Evolutionary conservation across 2,888 invertebrate species (phyloP), one percentile per base, ranked within the genome.

Genomic region (Xestobium rufovillosum): DNA sequence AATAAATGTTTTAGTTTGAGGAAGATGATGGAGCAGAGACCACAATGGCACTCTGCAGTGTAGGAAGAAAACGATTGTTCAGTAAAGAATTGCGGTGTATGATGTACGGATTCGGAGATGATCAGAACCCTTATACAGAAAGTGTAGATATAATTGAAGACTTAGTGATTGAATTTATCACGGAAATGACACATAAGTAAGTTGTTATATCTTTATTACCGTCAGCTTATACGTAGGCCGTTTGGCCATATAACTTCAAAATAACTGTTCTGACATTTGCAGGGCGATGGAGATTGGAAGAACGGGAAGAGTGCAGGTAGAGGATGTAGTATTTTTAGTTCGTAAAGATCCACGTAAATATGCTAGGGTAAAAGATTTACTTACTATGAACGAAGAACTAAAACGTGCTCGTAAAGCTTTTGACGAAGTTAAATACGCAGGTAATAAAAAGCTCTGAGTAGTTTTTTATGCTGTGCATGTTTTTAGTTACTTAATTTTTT

Each of bases 51-150:
- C 44, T 66, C 12, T 57, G 57, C 35, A 64, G 66, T 43, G 64
- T 70, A 34, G 88, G 86, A 3, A 72, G 87, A 17, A 91, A 91
- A 63, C 71, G 91, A 28, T 63, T 91, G 2, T 92, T 92, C 51
- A 90, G 90, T 39, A 92, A 92, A 66, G 92, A 92, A 65, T 66
- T 96, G 26, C 75, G 94, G 16, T 91, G 92, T 53, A 98, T 98
- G 97, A 95, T 98, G 92, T 99, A 92, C 64, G 98, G 98, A 0
- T 98, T 98, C 72, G 98, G 98, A 3, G 98, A 98, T 65, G 97
- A 98, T 61, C 92, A 94, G 63, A 97, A 96, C 69, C 97, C 98
- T 0, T 97, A 94, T 57, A 97, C 97, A 1, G 97, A 98, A 68
- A 95, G 95, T 60, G 95, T 98, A 0, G 97, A 98, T 63, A 75